These are phyloP conservation scores for Drosophila nebulosa DNA, from an alignment of 1,140 invertebrate species.

Conservation along the genomic window DNA sequence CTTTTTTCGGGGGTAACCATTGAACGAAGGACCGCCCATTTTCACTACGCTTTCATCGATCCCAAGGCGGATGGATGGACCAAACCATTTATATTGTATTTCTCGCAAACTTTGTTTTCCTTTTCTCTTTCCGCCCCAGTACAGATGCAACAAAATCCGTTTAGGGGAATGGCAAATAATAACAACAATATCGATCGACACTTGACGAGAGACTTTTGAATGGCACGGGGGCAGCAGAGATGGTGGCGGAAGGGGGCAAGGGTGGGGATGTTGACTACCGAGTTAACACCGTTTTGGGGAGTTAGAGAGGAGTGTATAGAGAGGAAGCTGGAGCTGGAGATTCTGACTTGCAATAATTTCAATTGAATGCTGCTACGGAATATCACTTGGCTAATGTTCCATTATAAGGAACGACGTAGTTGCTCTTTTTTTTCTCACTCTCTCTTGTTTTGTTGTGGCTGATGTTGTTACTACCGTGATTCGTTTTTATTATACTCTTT, in stretches of 20 bases:
- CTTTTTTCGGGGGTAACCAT: not conserved
- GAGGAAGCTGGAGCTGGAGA: not conserved
- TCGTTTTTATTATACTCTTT: conserved; percentile 15
- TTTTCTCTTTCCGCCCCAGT: not conserved
- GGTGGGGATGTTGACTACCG: conserved; percentile 45
- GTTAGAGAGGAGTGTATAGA: conserved; percentile 2
- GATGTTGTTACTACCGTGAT: conserved; percentile 70
- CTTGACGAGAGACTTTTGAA: conserved; percentile 16
- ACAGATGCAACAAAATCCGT: conserved; percentile 41
- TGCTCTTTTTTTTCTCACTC: conserved; percentile 44
- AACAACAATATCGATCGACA: conserved; percentile 49
- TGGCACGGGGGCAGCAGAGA: conserved; percentile 8
- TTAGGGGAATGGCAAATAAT: conserved; percentile 9
- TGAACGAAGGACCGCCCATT: conserved; percentile 64
- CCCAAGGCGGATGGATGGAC: conserved; percentile 40
- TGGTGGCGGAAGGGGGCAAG: not conserved
- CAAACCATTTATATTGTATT: conserved; percentile 58
- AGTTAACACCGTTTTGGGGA: conserved; percentile 43
- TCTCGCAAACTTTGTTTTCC: conserved; percentile 26
- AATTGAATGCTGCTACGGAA: conserved; percentile 63
- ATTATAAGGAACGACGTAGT: conserved; percentile 34
- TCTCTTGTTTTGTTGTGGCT: conserved; percentile 22
- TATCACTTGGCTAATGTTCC: conserved; percentile 71
- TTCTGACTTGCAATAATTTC: conserved; percentile 79
- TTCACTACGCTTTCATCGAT: conserved; percentile 73